phyloP scores from a whole-genome alignment of 2,888 invertebrate species.

The Eupithecia pulchellata region DNA sequence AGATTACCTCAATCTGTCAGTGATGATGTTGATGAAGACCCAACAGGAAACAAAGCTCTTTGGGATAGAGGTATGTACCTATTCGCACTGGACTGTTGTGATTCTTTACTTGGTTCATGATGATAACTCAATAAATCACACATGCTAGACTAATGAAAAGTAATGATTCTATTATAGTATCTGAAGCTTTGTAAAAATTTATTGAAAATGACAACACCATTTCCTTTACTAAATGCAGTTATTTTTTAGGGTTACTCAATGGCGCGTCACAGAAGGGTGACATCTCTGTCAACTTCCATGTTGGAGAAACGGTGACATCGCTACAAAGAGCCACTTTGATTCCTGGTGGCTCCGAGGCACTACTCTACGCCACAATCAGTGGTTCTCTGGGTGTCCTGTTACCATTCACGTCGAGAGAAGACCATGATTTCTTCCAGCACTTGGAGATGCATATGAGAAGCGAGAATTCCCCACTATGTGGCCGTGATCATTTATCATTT shows the following conservation, averaged over 20 bases:
- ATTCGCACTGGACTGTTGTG: not conserved
- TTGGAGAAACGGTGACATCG: conserved; percentile 98
- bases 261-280: conserved; percentile 99
- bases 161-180: conserved; percentile 70
- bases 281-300: conserved; percentile 95
- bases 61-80: conserved; percentile 91
- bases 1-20: conserved; percentile 95
- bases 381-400: conserved; percentile 97
- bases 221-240: conserved; percentile 5
- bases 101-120: conserved; percentile 51
- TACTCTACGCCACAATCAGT: conserved; percentile 97
- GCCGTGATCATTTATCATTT: conserved; percentile 98
- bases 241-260: conserved; percentile 91
- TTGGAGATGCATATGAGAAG: conserved; percentile 99
- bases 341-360: conserved; percentile 98
- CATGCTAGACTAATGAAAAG: conserved; percentile 85
- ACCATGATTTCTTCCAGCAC: conserved; percentile 99
- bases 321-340: conserved; percentile 97
- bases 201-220: not conserved
- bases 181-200: conserved; percentile 51
- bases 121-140: conserved; percentile 74
- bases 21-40: conserved; percentile 99
- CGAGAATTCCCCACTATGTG: conserved; percentile 98
- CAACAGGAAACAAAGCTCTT: conserved; percentile 98
- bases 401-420: conserved; percentile 97